Base-by-base conservation (phyloP, 2,888 invertebrate species). In the Amblyjoppa proteus region DNA sequence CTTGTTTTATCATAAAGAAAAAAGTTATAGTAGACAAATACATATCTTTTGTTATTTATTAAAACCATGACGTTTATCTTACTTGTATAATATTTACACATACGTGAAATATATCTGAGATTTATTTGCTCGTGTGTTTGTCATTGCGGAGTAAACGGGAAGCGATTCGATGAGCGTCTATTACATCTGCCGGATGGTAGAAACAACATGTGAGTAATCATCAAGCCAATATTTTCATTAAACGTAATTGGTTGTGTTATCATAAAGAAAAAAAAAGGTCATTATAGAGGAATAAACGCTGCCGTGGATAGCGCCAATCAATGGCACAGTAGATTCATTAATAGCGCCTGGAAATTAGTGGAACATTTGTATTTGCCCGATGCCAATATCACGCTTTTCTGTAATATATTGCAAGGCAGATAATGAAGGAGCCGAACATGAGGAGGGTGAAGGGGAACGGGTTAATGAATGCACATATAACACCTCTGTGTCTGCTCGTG, bases 271-370 rank as follows among this genome's bases (percentile, higher is more conserved):
- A 20, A 20, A 9, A 64, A 64, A 64, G 20, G n/a, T 9, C 4
- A 45, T 20, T 41, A 34, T 41, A 68, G 20, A 41, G 3, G 38
- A 68, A 45, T 20, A 68, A 68, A 20, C 38, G 2, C 41, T 31
- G 49, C 61, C 45, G 64, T 49, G 4, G 6, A 49, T 49, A 45
- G 20, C 16, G 75, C 49, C 49, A 64, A 75, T 75, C 69, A 66
- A 77, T 11, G 61, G 13, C 28, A 79, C 79, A 75, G 74, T 79
- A 78, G 61, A 83, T 69, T 78, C 78, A 79, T 79, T 75, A 79
- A 83, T 79, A 53, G 71, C 75, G 71, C 34, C 20, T 69, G 58
- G 64, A 79, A 71, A 79, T 83, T 83, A 61, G 66, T 64, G 78
- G 68, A 71, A 83, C 74, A 61, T 75, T 75, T 28, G 75, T 53